Evolutionary conservation across 53 echinoderm and acorn worm species (phyloP), one percentile per base, ranked within the genome.

Genomic region (Mesocentrotus franciscanus): DNA sequence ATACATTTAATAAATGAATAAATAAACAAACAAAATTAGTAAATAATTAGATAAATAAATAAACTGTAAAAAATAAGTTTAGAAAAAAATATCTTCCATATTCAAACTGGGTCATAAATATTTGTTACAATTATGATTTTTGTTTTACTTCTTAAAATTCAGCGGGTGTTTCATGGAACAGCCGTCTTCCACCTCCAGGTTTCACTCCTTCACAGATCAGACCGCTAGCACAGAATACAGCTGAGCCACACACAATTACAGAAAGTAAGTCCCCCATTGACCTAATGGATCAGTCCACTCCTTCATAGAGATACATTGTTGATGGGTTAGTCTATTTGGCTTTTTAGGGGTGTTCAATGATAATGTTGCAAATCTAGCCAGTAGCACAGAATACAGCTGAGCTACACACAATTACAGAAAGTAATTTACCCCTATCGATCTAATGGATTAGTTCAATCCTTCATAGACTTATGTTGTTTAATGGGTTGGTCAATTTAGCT

Each of bases 221-320:
- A 93, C 93, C 93, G 3, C 18, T 62, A 39, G 68, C 64, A 92
- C 92, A 92, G 70, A 81, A 81, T 81, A 39, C 81, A 81, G 81
- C 92, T 35, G 92, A 92, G 24, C 92, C 92, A 36, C 92, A 92
- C 92, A 71, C 68, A 71, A 92, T 92, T 71, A 61, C 90, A 90
- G 92, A 92, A 42, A 92, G 92, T 92, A 92, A 92, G 74, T 35
- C 42, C 81, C 81, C 81, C 39, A 81, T 36, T 17, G 11, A 36
- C 36, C 8, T 13, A 81, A 81, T 42, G 81, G 39, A 81, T 81
- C 36, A 36, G n/a, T 36, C 60, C 90, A 90, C 20, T 58, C n/a
- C 59, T 16, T 0, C 39, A 34, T 34, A 4, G 3, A 39, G 29
- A 5, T 36, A 36, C 42, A 42, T 6, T 81, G 81, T 35, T 34